These are phyloP conservation scores for Phalacrocorax brasilianus DNA, from an alignment of 2,113 vertebrate genomes.

Conservation along the genomic window DNA sequence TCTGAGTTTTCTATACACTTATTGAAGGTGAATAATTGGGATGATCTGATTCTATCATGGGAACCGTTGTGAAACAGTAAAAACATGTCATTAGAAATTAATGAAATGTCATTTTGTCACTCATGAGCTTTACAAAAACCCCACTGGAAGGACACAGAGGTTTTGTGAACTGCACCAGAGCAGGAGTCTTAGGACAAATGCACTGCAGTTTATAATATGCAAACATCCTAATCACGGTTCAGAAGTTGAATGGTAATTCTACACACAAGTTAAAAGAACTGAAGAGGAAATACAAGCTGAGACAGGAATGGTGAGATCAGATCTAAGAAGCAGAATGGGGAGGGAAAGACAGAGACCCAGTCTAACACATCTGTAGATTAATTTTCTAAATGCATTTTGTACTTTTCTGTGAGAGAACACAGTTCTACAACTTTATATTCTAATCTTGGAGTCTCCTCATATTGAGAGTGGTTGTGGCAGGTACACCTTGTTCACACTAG, in stretches of 20 bases:
- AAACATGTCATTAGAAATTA: fast-evolving
- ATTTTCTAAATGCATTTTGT: not conserved
- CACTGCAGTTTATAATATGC: not conserved
- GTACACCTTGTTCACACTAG: not conserved
- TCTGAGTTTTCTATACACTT: not conserved
- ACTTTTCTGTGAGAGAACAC: not conserved
- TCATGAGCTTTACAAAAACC: fast-evolving
- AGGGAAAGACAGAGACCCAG: not conserved
- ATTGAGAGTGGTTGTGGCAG: not conserved
- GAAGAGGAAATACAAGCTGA: not conserved
- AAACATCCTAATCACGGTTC: not conserved
- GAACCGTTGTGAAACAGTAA: fast-evolving
- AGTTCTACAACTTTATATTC: not conserved
- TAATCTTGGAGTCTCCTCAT: not conserved
- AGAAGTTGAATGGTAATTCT: not conserved
- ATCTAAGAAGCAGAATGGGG: not conserved
- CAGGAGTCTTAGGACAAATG: not conserved
- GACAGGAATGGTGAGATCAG: not conserved
- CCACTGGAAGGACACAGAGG: not conserved
- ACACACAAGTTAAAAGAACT: not conserved
- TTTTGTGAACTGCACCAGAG: not conserved
- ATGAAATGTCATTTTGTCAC: not conserved
- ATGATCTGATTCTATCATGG: fast-evolving
- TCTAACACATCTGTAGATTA: not conserved
- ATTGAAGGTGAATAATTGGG: not conserved